Conservation (phyloP, 2,797 vertebrate species). For the Poeciliopsis turneri region DNA sequence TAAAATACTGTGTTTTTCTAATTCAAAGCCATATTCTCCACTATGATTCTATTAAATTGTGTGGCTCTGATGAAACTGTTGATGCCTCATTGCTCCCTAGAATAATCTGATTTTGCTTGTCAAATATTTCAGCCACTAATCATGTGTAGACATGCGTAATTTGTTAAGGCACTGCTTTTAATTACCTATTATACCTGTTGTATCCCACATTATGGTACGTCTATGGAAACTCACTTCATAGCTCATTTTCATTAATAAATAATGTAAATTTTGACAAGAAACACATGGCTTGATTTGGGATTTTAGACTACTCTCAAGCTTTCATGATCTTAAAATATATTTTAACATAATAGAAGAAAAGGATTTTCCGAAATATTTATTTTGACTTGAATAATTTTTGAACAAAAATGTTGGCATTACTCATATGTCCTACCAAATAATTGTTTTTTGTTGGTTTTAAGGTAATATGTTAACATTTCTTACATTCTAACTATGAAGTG, state of each 20-base stretch:
- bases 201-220: background rate
- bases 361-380: background rate
- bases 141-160: background rate
- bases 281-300: background rate
- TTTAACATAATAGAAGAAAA: background rate
- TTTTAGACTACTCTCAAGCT: background rate
- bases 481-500: background rate
- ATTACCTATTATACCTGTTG: background rate
- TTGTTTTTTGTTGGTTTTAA: background rate
- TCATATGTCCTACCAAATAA: background rate
- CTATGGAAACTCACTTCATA: background rate
- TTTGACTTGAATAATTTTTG: background rate
- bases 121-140: background rate
- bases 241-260: background rate
- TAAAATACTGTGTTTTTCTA: background rate
- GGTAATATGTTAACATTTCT: background rate
- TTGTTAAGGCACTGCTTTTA: background rate
- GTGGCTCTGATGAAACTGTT: background rate
- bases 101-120: background rate
- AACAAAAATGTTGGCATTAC: background rate
- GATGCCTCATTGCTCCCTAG: no score
- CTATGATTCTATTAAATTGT: no score
- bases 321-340: background rate
- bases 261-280: background rate
- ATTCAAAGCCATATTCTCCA: background rate